Evolutionary conservation across 2,113 vertebrate genomes (phyloP).

Genomic region (Gnathonemus longibarbis): DNA sequence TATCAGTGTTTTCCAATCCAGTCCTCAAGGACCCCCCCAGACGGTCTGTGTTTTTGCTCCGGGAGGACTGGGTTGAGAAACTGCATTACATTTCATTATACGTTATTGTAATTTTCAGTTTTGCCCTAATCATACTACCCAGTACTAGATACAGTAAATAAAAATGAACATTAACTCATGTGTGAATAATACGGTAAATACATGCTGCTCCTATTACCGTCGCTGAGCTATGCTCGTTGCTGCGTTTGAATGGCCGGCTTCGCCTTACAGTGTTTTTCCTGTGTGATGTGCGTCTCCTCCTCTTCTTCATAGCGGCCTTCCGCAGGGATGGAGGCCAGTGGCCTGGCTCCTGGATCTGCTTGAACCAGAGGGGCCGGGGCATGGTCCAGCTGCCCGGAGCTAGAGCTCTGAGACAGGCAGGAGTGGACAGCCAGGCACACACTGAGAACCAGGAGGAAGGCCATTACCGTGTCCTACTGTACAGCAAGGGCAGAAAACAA

Average conservation of each 20-base stretch:
- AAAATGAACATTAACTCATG: not conserved
- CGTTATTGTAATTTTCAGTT: not conserved
- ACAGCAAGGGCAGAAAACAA: not conserved
- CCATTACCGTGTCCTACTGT: not conserved
- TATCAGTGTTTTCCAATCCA: not conserved
- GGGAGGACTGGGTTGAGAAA: not conserved
- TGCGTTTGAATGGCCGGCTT: not conserved
- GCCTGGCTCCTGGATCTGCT: not conserved
- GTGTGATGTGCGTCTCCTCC: not conserved
- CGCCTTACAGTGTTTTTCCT: conserved; percentile 14
- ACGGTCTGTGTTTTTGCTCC: not conserved
- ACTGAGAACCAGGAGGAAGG: conserved; percentile 1
- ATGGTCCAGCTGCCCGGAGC: not conserved
- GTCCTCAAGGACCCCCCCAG: not conserved
- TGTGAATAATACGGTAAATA: not conserved
- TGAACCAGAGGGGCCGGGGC: not conserved
- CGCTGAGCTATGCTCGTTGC: not conserved
- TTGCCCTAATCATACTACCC: not conserved
- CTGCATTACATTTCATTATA: not conserved
- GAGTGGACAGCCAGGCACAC: conserved; percentile 1
- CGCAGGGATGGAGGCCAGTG: not conserved
- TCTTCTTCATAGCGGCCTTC: conserved; percentile 13
- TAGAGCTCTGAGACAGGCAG: conserved; percentile 7
- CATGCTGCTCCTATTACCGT: not conserved
- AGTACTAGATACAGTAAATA: not conserved